Evolutionary conservation across 2,797 vertebrate genomes (phyloP), one percentile per base, ranked within the genome.

Genomic region (Chanos chanos): DNA sequence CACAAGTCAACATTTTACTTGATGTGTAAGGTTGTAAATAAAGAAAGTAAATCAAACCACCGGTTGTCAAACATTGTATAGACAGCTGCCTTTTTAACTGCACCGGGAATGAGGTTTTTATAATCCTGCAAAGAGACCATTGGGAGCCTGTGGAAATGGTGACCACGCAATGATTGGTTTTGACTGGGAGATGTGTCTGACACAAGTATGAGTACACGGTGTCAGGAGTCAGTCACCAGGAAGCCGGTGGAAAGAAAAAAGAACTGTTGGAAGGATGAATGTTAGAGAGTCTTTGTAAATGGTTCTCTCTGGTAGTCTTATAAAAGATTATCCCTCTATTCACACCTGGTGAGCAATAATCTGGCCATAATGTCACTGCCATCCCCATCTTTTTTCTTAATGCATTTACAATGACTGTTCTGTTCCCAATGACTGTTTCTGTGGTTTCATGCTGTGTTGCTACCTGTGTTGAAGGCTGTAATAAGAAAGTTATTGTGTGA

Each of bases 281-380:
- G 65, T 9, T 13, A 47, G 5, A 27, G 25, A 40, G 10, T 13
- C 41, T 36, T 15, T 25, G 18, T 12, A 10, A 43, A 19, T 22
- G 1, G 51, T 61, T 9, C 24, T 6, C 2, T 40, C 21, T 60
- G 16, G 13, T 30, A 6, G 5, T 36, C 9, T 7, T 30, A 28
- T 34, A 3, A 6, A 13, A 10, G 31, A 43, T 58, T 44, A 28
- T 59, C 39, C 53, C 1, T 66, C 53, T 30, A 52, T 28, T 10
- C 30, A 27, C 19, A 13, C 19, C 4, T 7, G 49, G 4, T 25
- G 22, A 24, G 34, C 60, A 45, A 62, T 44, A 52, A 19, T 48
- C 25, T 7, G 8, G 27, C 18, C 18, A 39, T 40, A 10, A 15
- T 45, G 22, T 36, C 7, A 6, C 30, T 13, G 13, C 16, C 9